Base-by-base conservation (phyloP, 2,113 vertebrate species). In the Asarcornis scutulata region DNA sequence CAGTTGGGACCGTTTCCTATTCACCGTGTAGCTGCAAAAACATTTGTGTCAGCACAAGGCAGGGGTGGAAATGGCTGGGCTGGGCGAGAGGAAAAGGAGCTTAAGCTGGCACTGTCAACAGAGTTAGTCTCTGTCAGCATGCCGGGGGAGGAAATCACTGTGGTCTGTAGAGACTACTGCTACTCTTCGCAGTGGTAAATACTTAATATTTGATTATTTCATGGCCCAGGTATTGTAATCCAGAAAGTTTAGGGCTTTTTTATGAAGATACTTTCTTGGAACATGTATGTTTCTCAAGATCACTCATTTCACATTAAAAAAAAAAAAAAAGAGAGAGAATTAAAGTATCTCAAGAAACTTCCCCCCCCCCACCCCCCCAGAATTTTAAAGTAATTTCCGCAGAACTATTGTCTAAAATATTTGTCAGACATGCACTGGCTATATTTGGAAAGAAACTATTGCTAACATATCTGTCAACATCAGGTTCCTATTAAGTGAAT, bases 21-120 rank as follows among this genome's bases (percentile, higher is more conserved):
- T 81, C 32, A 34, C 29, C 38, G 56, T 17, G 40, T 71, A 22
- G 40, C 64, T 31, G 40, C 26, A 46, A 22, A 38, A 72, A 83
- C 17, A 42, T 86, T 32, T 42, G 13, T 86, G 56, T 86, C 59
- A 81, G 55, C 64, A 32, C 40, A 66, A 67, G 58, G 44, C 72
- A 72, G 55, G 66, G 56, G 29, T 91, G 91, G 83, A 94, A 93
- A 81, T 91, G 46, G 50, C 88, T 66, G 56, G 67, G 11, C n/a
- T 59, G 36, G 32, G 59, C 68, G 29, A 75, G 74, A 78, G 95
- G 91, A 95, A 95, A 66, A 78, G 55, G 13, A 84, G 32, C 32
- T 91, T 81, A 48, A n/a, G 31, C 15, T 92, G 64, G 52, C 89
- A 68, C 17, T 2, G 0, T 67, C 22, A 46, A 63, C 56, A 77